A percentile compares a stretch with the other conserved stretches of the same genome.
phyloP scores from a whole-genome alignment of 2,797 vertebrate species.

The Helostoma temminkii region DNA sequence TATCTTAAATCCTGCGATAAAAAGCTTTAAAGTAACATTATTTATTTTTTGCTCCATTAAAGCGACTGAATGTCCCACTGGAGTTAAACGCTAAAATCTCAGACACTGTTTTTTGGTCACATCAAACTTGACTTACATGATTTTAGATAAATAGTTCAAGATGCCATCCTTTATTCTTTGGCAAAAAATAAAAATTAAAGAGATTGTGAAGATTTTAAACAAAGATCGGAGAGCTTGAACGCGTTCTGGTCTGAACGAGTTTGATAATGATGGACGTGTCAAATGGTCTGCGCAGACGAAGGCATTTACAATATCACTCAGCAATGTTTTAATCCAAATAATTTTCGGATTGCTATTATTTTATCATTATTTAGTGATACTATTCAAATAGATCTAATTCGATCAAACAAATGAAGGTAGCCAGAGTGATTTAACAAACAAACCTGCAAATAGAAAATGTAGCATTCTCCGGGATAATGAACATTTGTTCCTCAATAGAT shows the following conservation, averaged over 20 bases:
- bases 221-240: neutral
- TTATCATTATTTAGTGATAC: neutral
- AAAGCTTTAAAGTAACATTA: neutral
- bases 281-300: neutral
- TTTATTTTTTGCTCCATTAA: neutral
- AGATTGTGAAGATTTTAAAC: neutral
- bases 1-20: neutral
- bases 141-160: neutral
- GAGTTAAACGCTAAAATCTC: conserved; percentile 3
- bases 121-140: neutral
- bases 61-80: fast-evolving
- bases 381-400: neutral
- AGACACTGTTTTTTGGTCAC: neutral
- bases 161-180: neutral
- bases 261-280: neutral
- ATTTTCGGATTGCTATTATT: conserved; percentile 1
- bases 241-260: neutral
- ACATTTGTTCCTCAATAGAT: conserved; percentile 6
- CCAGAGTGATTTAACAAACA: neutral
- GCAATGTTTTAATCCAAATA: neutral
- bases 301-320: neutral
- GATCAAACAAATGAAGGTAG: too few species aligned
- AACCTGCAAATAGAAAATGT: neutral
- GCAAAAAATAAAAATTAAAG: too few species aligned
- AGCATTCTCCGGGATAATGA: neutral